A percentile compares a stretch with the other conserved stretches of the same genome.
phyloP scores from a whole-genome alignment of 1,140 invertebrate genomes.

The Acromyrmex charruanus region DNA sequence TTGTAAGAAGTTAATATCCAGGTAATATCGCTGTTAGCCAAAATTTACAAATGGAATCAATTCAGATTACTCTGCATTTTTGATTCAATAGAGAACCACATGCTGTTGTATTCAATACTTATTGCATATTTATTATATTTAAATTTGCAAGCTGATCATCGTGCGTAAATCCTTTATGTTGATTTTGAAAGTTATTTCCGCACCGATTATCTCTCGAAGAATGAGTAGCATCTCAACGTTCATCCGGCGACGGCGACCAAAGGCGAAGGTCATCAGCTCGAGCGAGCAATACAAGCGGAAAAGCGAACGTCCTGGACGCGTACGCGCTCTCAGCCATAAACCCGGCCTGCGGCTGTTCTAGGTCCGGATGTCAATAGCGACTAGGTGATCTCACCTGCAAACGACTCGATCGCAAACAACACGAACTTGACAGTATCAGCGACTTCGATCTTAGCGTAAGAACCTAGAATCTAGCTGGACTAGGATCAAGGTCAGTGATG shows the following conservation, averaged over 20 bases:
- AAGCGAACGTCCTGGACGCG: slow-evolving; percentile 33
- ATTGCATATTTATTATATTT: neutral
- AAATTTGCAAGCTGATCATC: slow-evolving; percentile 9
- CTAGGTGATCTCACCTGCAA: slow-evolving; percentile 2
- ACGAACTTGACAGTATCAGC: slow-evolving; percentile 5
- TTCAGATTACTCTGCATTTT: neutral
- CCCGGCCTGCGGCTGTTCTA: slow-evolving; percentile 1
- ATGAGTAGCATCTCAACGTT: slow-evolving; percentile 22
- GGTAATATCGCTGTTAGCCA: neutral
- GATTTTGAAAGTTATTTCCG: neutral
- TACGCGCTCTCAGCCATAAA: slow-evolving; percentile 15
- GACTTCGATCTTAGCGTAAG: slow-evolving; percentile 23
- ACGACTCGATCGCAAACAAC: slow-evolving; percentile 2
- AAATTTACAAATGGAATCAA: slow-evolving; percentile 13
- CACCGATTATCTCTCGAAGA: slow-evolving; percentile 47
- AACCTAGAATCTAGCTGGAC: slow-evolving; percentile 10
- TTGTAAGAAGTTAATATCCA: neutral
- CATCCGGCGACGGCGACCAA: neutral
- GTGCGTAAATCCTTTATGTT: neutral
- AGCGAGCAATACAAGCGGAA: slow-evolving; percentile 49
- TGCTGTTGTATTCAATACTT: neutral
- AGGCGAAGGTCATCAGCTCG: slow-evolving; percentile 18
- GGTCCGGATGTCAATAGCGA: slow-evolving; percentile 7
- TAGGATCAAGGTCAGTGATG: slow-evolving; percentile 1
- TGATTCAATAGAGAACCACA: neutral